Base-by-base conservation (phyloP, 1,140 invertebrate species). In the Parapsyche elsis region DNA sequence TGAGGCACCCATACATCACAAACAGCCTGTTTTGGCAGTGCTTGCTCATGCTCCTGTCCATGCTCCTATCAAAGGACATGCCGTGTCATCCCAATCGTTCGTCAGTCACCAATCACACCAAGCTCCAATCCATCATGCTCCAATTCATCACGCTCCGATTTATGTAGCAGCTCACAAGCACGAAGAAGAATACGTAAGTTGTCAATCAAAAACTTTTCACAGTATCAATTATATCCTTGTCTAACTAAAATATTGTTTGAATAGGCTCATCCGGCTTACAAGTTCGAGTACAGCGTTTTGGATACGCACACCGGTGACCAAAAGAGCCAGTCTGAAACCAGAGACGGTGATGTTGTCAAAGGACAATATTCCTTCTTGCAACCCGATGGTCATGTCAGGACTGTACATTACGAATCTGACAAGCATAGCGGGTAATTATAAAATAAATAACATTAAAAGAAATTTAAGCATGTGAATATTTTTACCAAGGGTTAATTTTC, bases 171-270 rank as follows among this genome's bases (percentile, higher is more conserved):
- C 71, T 46, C n/a, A 46, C 46, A 53, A 77, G 64, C 14, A 78
- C n/a, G 77, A 57, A 80, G 87, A 88, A 44, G 86, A 88, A 81
- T 87, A 88, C 80, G 88, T 88, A 80, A 87, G 87, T 87, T 19
- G 14, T 44, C 53, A 4, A 57, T 10, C 53, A 4, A 4, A 57
- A 57, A 49, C n/a, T 49, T n/a, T 49, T 49, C 9, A 49, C 46
- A 49, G 9, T 49, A 9, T 49, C n/a, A n/a, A n/a, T n/a, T n/a
- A n/a, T n/a, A n/a, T n/a, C n/a, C n/a, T n/a, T n/a, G n/a, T n/a
- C n/a, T n/a, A n/a, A n/a, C n/a, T n/a, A n/a, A n/a, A n/a, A n/a
- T n/a, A n/a, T 49, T 67, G 0, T 59, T 76, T 76, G 7, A 38
- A 9, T 57, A 85, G 76, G 74, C 78, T 71, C 81, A 85, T 57